Evolutionary conservation across 2,113 vertebrate species (phyloP).

Genomic region (Tragelaphus imberbis): DNA sequence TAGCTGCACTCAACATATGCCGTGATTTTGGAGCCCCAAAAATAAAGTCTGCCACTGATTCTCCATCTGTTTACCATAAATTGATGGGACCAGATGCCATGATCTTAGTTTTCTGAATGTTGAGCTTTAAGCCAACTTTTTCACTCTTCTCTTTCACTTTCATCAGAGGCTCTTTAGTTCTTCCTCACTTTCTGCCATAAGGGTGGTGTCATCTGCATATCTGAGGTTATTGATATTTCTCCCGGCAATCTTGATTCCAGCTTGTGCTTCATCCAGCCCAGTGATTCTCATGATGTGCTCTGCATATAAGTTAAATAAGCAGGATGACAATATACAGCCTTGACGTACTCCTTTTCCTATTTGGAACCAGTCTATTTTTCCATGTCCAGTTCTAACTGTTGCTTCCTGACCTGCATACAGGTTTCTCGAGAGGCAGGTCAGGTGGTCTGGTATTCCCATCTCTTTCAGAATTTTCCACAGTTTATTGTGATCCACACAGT

Average conservation of each 20-base stretch:
- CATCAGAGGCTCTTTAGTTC: neutral
- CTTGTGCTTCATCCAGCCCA: neutral
- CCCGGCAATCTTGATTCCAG: accelerated
- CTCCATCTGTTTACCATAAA: neutral
- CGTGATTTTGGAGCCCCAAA: neutral
- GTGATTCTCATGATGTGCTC: accelerated
- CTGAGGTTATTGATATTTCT: neutral
- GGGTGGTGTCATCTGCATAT: neutral
- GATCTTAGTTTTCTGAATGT: neutral
- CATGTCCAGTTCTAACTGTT: too few relatives aligned
- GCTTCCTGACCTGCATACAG: too few relatives aligned
- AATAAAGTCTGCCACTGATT: neutral
- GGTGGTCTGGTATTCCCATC: too few relatives aligned
- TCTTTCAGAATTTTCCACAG: too few relatives aligned
- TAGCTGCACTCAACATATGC: neutral
- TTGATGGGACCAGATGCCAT: neutral
- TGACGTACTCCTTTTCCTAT: too few relatives aligned
- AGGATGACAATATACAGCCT: too few relatives aligned
- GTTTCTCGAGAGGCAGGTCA: too few relatives aligned
- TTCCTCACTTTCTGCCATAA: neutral
- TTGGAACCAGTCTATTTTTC: too few relatives aligned
- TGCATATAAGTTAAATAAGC: neutral
- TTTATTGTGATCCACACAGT: too few relatives aligned
- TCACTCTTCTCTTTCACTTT: neutral
- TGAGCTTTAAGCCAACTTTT: neutral